Base-by-base conservation (phyloP, 1,140 invertebrate species). In the Palaemon carinicauda region DNA sequence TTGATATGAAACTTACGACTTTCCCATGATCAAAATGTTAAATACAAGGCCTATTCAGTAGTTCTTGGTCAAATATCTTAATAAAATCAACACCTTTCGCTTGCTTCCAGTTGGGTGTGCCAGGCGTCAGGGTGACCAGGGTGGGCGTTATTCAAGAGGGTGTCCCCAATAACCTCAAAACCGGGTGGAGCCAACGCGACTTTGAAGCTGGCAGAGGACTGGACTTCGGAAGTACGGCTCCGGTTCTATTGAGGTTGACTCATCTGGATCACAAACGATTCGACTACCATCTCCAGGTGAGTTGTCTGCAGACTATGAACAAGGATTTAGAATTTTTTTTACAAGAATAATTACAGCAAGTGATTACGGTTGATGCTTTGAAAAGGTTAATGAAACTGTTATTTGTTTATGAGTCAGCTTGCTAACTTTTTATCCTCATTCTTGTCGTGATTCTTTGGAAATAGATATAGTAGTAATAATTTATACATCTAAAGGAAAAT, bases 201-300 rank as follows among this genome's bases (percentile, higher is more conserved):
- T 33, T 60, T 80, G 81, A 56, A 80, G 82, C 53, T 50, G 82
- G 71, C 33, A 87, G 73, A 56, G 88, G 51, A 3, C 52, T 80
- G 41, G 82, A 69, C 51, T 79, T 83, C 84, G 89, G 78, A 9
- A 3, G 71, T 2, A 7, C 19, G 24, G 33, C 15, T n/a, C 53
- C 86, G 51, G 69, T 80, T 4, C 19, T 95, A 69, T 95, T 95
- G 0, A 91, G 93, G 5, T 93, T 96, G 90, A 95, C 94, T 0
- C 96, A 97, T 91, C 91, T 97, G 74, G 94, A 96, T 90, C 95
- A 96, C 82, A 90, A 93, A 9, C 93, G 94, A 19, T 97, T 95
- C 91, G 92, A 91, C 1, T 95, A 95, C 89, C 92, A 90, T 4
- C 92, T 92, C 21, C 24, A 82, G 56, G 87, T 90, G 50, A 81